A percentile compares a stretch with the other conserved stretches of the same genome.
phyloP scores from a whole-genome alignment of 2,113 vertebrate species.

The Ciconia maguari region DNA sequence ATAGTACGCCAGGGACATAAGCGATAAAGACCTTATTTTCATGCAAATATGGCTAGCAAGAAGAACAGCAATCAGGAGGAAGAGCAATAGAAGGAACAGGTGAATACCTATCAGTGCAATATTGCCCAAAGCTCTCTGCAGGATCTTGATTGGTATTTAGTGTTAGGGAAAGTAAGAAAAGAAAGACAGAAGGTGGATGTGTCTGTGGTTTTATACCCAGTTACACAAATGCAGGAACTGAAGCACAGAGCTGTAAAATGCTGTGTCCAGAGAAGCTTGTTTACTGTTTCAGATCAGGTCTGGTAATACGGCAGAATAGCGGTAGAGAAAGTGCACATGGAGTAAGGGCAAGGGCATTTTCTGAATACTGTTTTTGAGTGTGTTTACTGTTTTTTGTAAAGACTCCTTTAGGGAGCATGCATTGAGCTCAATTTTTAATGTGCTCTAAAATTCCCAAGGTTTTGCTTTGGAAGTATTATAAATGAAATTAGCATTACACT shows the following conservation, averaged over 20 bases:
- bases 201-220: neutral
- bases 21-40: neutral
- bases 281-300: neutral
- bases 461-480: neutral
- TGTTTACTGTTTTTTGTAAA: neutral
- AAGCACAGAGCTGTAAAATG: neutral
- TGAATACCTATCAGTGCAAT: neutral
- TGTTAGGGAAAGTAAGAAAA: neutral
- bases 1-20: neutral
- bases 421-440: neutral
- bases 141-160: neutral
- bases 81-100: neutral
- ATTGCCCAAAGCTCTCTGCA: neutral
- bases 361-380: neutral
- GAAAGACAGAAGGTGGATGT: neutral
- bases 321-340: neutral
- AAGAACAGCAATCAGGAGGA: neutral
- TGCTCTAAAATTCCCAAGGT: neutral
- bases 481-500: neutral
- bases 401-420: neutral
- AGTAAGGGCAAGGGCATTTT: neutral
- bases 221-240: neutral
- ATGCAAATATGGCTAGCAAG: neutral
- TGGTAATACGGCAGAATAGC: accelerated
- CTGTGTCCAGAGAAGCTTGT: neutral